Conservation (phyloP, 1,140 invertebrate species). For the Zaprionus kolodkinae region DNA sequence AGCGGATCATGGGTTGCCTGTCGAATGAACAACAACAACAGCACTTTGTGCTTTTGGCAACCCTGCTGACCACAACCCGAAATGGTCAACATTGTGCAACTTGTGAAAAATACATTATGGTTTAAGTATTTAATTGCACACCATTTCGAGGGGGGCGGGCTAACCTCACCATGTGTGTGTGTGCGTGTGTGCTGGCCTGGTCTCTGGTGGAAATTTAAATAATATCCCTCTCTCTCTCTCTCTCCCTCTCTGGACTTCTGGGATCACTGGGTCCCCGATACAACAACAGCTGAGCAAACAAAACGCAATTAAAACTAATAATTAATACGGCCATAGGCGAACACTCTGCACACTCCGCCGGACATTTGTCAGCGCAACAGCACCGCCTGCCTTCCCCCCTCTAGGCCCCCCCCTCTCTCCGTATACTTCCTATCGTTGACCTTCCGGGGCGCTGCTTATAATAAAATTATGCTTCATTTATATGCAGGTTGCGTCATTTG, state of each 20-base stretch:
- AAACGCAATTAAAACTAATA: constrained; percentile 82
- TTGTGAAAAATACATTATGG: constrained; percentile 83
- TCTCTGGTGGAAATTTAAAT: constrained; percentile 31
- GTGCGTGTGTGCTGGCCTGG: constrained; percentile 8
- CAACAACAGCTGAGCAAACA: constrained; percentile 49
- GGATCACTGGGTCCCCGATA: neutral
- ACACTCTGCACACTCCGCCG: constrained; percentile 37
- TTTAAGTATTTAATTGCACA: constrained; percentile 79
- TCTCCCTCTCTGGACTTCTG: neutral
- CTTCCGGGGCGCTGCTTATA: constrained; percentile 59
- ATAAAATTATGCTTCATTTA: constrained; percentile 83
- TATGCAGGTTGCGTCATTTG: constrained; percentile 82
- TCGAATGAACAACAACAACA: constrained; percentile 64
- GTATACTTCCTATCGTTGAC: constrained; percentile 27
- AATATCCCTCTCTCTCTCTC: constrained; percentile 2
- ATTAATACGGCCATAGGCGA: constrained; percentile 72
- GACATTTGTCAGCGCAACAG: constrained; percentile 64
- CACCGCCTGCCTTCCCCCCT: neutral
- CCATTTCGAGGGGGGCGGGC: constrained; percentile 57
- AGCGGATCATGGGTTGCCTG: constrained; percentile 19
- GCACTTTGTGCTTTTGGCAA: constrained; percentile 63
- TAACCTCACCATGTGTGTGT: neutral
- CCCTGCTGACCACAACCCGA: constrained; percentile 63
- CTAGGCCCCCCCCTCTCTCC: neutral
- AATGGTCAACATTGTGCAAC: constrained; percentile 81